These are phyloP conservation scores for Agriopis aurantiaria DNA, from an alignment of 2,888 invertebrate genomes.

Conservation along the genomic window DNA sequence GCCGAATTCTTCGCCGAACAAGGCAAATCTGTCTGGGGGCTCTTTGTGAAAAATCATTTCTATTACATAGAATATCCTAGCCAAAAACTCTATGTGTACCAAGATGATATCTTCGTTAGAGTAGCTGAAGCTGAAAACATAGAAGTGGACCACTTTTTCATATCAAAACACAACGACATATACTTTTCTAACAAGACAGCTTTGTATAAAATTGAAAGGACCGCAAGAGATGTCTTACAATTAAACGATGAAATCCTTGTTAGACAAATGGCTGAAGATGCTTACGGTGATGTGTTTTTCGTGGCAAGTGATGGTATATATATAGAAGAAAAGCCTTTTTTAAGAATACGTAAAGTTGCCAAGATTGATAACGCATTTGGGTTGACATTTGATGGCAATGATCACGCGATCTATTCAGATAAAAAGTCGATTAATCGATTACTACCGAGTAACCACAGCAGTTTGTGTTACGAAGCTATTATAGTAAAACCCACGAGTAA, in stretches of 20 bases:
- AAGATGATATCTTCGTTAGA: slow-evolving; percentile 62
- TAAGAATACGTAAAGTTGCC: slow-evolving; percentile 60
- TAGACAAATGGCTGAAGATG: slow-evolving; percentile 71
- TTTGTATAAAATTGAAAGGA: slow-evolving; percentile 69
- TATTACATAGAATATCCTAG: slow-evolving; percentile 77
- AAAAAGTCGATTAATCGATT: slow-evolving; percentile 64
- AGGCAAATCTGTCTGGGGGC: slow-evolving; percentile 73
- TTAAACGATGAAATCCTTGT: slow-evolving; percentile 64
- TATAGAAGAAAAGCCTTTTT: slow-evolving; percentile 69
- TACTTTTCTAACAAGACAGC: slow-evolving; percentile 76
- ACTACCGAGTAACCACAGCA: slow-evolving; percentile 56
- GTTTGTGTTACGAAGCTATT: slow-evolving; percentile 55
- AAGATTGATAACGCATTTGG: slow-evolving; percentile 67
- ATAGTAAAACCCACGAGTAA: slow-evolving; percentile 10
- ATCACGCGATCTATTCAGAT: slow-evolving; percentile 70
- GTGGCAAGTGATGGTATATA: slow-evolving; percentile 69
- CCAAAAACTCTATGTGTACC: slow-evolving; percentile 68
- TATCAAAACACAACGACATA: slow-evolving; percentile 64
- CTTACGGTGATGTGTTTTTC: slow-evolving; percentile 71
- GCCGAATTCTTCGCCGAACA: slow-evolving; percentile 74
- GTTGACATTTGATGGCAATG: slow-evolving; percentile 71
- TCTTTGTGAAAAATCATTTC: slow-evolving; percentile 70
- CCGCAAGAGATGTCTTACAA: slow-evolving; percentile 50
- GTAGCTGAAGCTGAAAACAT: slow-evolving; percentile 67
- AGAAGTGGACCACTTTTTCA: slow-evolving; percentile 72